Percentiles rank a stretch among this genome's conserved stretches.
These are phyloP conservation scores for Cinclus mexicanus DNA, from an alignment of 2,113 vertebrate genomes.

Conservation along the genomic window DNA sequence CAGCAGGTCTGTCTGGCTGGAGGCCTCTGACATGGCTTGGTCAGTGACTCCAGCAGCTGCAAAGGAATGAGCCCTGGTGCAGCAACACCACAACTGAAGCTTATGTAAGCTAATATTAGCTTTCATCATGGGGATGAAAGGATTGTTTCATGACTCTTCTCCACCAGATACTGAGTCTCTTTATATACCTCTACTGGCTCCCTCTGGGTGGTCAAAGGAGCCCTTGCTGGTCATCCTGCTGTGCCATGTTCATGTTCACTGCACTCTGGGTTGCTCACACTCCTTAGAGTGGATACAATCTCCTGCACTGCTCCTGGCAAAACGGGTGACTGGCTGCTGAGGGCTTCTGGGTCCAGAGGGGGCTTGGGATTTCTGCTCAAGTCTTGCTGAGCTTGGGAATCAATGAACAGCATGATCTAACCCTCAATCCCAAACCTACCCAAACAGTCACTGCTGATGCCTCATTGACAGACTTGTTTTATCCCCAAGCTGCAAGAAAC, in stretches of 20 bases:
- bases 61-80: neutral
- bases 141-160: fast-evolving
- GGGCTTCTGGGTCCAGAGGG: fast-evolving
- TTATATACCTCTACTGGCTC: neutral
- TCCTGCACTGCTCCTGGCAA: fast-evolving
- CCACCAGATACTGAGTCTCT: neutral
- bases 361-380: neutral
- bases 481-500: neutral
- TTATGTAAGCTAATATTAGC: neutral
- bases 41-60: neutral
- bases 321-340: neutral
- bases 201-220: neutral
- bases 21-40: neutral
- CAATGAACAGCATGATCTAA: neutral
- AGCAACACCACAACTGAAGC: neutral
- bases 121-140: neutral
- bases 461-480: neutral
- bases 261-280: neutral
- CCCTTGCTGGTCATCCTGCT: neutral
- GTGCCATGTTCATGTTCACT: neutral
- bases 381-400: neutral
- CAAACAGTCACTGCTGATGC: neutral
- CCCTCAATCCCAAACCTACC: neutral
- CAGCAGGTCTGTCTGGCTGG: neutral
- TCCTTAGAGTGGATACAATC: neutral